Evolutionary conservation across 2,888 invertebrate species (phyloP), one percentile per base, ranked within the genome.

Genomic region (Acanthosoma haemorrhoidale): DNA sequence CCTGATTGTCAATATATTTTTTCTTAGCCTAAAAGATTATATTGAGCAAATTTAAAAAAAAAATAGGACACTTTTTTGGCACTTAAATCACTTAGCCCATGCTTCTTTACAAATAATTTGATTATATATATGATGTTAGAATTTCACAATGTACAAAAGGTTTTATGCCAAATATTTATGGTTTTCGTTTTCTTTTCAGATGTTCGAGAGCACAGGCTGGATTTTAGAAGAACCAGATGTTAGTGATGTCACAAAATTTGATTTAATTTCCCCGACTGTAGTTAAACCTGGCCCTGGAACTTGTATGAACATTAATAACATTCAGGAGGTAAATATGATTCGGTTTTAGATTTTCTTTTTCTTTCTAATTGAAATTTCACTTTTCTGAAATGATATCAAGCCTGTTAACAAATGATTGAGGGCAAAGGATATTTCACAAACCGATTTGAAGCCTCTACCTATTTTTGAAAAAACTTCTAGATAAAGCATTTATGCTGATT

Each of bases 131-230:
- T n/a, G n/a, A n/a, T n/a, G n/a, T n/a, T n/a, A n/a, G n/a, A n/a
- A n/a, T n/a, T n/a, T n/a, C n/a, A n/a, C n/a, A n/a, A n/a, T n/a
- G n/a, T n/a, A n/a, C n/a, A n/a, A n/a, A n/a, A n/a, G n/a, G 6
- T 36, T 64, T 64, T 15, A 15, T 41, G 9, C 2, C 4, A 34
- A 32, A 31, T 13, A 4, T 15, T 32, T 61, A 36, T 25, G 16
- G 6, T 31, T 13, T 60, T 6, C 16, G 41, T 69, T 71, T 70
- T 64, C 57, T 74, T 77, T 79, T 2, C 80, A 90, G 85, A 96
- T 98, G 95, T 98, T 97, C 79, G 92, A 96, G 76, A 92, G 94
- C 0, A 96, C 96, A 0, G 90, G 90, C 25, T 97, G 96, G 96
- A 81, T 83, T 3, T 79, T 96, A 70, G 95, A 96, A 77, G 95